These are phyloP conservation scores for Cuculus canorus DNA, from an alignment of 2,797 vertebrate genomes.

Conservation along the genomic window DNA sequence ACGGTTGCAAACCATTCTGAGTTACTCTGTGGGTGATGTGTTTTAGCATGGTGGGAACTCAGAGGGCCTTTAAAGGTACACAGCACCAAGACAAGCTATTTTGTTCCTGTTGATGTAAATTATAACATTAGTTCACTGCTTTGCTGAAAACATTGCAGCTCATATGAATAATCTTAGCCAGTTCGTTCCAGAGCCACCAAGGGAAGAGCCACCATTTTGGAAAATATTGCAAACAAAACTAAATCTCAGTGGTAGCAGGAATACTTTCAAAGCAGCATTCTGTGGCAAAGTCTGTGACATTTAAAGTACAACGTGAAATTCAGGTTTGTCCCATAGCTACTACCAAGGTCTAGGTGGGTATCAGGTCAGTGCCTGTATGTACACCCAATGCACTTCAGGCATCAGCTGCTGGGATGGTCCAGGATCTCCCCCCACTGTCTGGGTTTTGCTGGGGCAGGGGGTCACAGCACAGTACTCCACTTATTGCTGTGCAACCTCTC, in stretches of 20 bases:
- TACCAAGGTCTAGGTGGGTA: not conserved
- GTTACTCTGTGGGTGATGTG: not conserved
- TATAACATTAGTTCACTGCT: not conserved
- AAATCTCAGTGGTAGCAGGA: not conserved
- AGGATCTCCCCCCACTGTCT: not conserved
- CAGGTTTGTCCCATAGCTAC: not conserved
- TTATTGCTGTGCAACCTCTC: not conserved
- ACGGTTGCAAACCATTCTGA: not conserved
- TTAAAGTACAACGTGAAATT: not conserved
- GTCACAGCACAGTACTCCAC: not conserved
- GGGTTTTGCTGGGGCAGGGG: not conserved
- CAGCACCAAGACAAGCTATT: not conserved
- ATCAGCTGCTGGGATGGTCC: too few relatives aligned
- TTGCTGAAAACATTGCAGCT: not conserved
- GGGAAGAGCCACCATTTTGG: not conserved
- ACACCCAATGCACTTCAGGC: accelerated
- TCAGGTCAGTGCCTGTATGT: too few relatives aligned
- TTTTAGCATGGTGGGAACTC: not conserved
- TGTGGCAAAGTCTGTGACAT: not conserved
- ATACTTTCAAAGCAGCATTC: not conserved
- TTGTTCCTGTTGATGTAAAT: not conserved
- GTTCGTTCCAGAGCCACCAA: not conserved
- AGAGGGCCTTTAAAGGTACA: not conserved
- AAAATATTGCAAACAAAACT: not conserved
- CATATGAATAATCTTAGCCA: not conserved